Evolutionary conservation across 2,888 invertebrate species (phyloP).

Genomic region (Phaonia tiefii): DNA sequence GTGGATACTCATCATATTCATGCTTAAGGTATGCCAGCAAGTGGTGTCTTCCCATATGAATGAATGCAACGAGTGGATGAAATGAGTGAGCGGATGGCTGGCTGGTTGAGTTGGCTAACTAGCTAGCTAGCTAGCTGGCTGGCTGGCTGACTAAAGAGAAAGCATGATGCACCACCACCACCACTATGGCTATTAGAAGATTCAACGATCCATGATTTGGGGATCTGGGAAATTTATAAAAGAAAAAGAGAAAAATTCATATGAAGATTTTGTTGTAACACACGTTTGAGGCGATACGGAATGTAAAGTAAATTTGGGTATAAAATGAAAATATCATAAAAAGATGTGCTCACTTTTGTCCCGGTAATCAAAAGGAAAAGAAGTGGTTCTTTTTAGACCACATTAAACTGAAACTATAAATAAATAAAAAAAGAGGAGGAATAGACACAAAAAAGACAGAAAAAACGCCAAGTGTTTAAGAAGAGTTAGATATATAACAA

Average conservation of each 20-base stretch:
- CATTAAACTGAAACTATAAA: slow-evolving; percentile 8
- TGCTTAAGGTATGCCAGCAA: slow-evolving; percentile 13
- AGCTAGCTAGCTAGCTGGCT: too few species aligned
- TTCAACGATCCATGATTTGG: too few species aligned
- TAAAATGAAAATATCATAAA: slow-evolving; percentile 59
- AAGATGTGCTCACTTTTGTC: slow-evolving; percentile 78
- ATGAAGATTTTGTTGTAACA: background rate
- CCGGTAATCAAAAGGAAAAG: slow-evolving; percentile 76
- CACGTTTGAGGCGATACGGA: background rate
- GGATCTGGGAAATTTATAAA: background rate
- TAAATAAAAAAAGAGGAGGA: slow-evolving; percentile 21
- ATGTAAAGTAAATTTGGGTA: slow-evolving; percentile 43
- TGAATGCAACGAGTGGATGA: background rate
- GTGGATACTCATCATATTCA: too few species aligned
- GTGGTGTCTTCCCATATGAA: background rate
- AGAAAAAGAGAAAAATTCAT: slow-evolving; percentile 15
- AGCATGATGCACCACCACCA: background rate
- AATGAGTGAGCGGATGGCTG: background rate
- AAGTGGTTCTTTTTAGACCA: slow-evolving; percentile 65
- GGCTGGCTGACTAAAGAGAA: slow-evolving; percentile 10
- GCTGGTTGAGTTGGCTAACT: too few species aligned
- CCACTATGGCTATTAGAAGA: background rate
- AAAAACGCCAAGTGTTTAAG: background rate
- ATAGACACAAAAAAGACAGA: slow-evolving; percentile 38
- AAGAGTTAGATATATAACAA: too few species aligned